These are phyloP conservation scores for Scolopax rusticola DNA, from an alignment of 2,797 vertebrate species.

Conservation along the genomic window DNA sequence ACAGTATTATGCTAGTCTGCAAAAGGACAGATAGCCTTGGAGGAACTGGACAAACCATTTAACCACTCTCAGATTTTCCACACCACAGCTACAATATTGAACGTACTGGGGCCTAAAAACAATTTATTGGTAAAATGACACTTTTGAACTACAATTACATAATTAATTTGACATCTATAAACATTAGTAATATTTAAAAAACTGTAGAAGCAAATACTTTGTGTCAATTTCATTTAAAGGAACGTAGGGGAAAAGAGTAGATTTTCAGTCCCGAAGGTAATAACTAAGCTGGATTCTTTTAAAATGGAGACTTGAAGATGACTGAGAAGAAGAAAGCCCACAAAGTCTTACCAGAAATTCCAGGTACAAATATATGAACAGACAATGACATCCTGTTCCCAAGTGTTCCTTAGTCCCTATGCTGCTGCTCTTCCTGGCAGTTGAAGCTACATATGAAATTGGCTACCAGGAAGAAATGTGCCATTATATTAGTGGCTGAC, in stretches of 20 bases:
- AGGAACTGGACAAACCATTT: neutral
- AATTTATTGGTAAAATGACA: neutral
- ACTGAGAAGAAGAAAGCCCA: neutral
- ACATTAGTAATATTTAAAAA: neutral
- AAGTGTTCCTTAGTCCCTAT: neutral
- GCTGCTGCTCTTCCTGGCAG: neutral
- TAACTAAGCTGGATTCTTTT: neutral
- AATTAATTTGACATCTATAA: neutral
- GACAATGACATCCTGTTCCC: neutral
- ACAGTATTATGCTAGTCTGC: neutral
- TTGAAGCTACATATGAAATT: neutral
- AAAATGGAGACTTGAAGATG: neutral
- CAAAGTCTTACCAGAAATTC: neutral
- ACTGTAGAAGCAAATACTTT: neutral
- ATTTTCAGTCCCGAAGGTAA: neutral
- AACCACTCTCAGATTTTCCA: neutral
- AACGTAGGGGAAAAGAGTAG: fast-evolving
- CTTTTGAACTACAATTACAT: neutral
- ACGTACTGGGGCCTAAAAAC: neutral
- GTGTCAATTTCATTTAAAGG: neutral
- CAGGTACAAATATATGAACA: neutral
- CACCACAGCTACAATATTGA: fast-evolving
- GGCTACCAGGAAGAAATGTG: neutral
- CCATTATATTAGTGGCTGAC: neutral
- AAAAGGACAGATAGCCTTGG: neutral